Evolutionary conservation across 2,797 vertebrate species (phyloP).

Genomic region (Etheostoma nigrum): DNA sequence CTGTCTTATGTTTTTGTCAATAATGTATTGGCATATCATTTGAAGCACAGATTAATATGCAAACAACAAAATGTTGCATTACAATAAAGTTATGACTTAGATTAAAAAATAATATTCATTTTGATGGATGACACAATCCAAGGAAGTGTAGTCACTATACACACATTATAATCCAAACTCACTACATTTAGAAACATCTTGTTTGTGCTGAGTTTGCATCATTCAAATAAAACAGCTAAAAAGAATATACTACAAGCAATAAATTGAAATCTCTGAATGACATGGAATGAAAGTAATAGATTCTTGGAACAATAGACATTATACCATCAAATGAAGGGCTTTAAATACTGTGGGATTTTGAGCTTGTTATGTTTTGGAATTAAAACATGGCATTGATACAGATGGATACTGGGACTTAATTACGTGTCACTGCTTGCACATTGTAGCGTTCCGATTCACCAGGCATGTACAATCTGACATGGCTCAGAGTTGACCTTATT

Average conservation of each 20-base stretch:
- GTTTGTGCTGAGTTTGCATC: neutral
- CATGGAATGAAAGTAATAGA: neutral
- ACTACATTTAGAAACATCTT: too few species aligned
- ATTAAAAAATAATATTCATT: neutral
- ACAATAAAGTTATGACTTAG: neutral
- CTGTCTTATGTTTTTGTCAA: neutral
- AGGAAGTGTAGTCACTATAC: neutral
- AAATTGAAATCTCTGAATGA: neutral
- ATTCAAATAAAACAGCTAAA: neutral
- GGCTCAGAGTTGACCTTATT: neutral
- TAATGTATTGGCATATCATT: neutral
- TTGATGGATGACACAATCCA: neutral
- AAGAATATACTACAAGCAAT: neutral
- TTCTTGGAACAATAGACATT: neutral
- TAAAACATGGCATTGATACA: neutral
- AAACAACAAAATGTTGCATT: neutral
- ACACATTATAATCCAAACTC: neutral
- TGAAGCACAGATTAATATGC: neutral
- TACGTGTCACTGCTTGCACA: neutral
- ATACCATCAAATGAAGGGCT: neutral
- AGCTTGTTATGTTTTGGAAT: neutral
- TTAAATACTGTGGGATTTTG: neutral
- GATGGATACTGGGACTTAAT: too few species aligned
- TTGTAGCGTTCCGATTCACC: neutral
- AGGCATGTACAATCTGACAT: neutral